Evolutionary conservation across 2,888 invertebrate genomes (phyloP), one percentile per base, ranked within the genome.

Genomic region (Slavum lentiscoides): DNA sequence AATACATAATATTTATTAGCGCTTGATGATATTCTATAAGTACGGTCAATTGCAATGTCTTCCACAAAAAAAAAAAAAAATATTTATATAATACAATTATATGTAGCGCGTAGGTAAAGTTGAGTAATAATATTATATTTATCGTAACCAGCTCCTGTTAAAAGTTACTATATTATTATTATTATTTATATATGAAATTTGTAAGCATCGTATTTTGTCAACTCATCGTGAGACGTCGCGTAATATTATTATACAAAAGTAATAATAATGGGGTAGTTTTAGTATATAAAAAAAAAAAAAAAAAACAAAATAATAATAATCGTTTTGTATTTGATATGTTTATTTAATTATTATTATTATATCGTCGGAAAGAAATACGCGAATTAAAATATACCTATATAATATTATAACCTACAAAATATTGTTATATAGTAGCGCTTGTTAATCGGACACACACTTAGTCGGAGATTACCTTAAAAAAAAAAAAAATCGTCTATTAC

Each of bases 11-110:
- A 72, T 53, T 69, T 49, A 49, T 49, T 73, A 76, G 74, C 23
- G 58, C 39, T 75, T 75, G 67, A 75, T 75, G 67, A 75, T 74
- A 55, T 59, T 30, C 30, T 30, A 30, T 76, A 76, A 68, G n/a
- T 76, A 76, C 68, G 21, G 77, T 77, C 77, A 77, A 77, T 77
- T 69, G 68, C 61, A 77, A 73, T 19, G 77, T 77, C 55, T 81
- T 53, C 68, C 67, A 76, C 43, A 43, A 43, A 23, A 53, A 68
- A 49, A 49, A 49, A 30, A 2, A 30, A 30, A 30, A 2, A 59
- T 9, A n/a, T 30, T 53, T 21, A 61, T 23, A 61, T 2, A 23
- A 59, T 13, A 59, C 23, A 61, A 23, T 49, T 49, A 61, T 61
- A 7, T 69, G 11, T 72, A 59, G 59, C 15, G 5, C n/a, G 70